Evolutionary conservation across 1,140 invertebrate species (phyloP), one percentile per base, ranked within the genome.

Genomic region (Drosophila baimaii): DNA sequence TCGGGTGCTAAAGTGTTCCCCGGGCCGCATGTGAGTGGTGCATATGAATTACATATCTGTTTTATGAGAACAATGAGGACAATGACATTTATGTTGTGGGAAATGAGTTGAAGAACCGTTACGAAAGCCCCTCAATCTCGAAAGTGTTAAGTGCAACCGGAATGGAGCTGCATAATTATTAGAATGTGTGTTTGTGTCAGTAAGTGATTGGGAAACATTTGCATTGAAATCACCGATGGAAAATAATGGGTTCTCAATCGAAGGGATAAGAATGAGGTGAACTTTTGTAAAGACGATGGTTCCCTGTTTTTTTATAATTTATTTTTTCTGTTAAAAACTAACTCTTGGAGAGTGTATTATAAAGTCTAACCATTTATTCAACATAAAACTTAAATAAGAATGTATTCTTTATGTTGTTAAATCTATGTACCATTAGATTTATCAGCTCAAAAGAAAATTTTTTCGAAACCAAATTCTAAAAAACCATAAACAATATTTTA

Each of bases 81-180:
- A 76, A 80, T 81, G 78, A 76, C 72, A 75, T 75, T 75, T 75
- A 62, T 77, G 78, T 81, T 81, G 78, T 81, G 65, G 37, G 65
- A 77, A 77, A 76, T 77, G 73, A 77, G 72, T 71, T 71, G 55
- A 41, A 46, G 73, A 57, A 77, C 73, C 73, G 73, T 76, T 77
- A 77, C 62, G 35, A 75, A 55, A 46, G 58, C 27, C 17, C 6
- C 35, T 29, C 39, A 75, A 65, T 52, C 72, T 41, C 51, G 54
- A 76, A 76, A 77, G 73, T 77, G 73, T 59, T 77, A 77, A 77
- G 55, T 77, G 73, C 71, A 64, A 71, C 69, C 49, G 49, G 37
- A 70, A 29, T 23, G 49, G 63, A 70, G 43, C 47, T 29, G 39
- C 51, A 71, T 33, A 49, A 57, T 70, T 47, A 73, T 51, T 73